Conservation (phyloP, 2,113 vertebrate genomes). For the Phrynocephalus versicolor region DNA sequence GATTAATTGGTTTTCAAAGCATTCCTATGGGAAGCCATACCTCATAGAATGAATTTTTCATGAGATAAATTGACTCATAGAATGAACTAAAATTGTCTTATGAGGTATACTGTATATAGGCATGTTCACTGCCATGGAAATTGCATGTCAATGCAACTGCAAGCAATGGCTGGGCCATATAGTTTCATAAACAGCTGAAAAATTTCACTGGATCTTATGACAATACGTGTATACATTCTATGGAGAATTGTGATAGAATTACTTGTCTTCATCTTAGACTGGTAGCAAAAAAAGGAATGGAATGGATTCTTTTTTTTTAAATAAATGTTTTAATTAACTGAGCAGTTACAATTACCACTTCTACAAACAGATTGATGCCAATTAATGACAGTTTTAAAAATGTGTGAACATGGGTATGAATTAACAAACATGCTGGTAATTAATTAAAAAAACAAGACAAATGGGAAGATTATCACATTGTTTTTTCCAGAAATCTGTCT, state of each 20-base stretch:
- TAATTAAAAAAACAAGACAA: slow-evolving; percentile 1
- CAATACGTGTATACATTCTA: not conserved
- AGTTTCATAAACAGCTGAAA: not conserved
- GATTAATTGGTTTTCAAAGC: no score
- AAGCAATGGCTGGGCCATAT: not conserved
- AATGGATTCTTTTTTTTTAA: not conserved
- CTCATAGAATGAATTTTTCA: no score
- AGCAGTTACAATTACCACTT: not conserved
- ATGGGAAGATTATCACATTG: not conserved
- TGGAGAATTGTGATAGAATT: not conserved
- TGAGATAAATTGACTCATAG: no score
- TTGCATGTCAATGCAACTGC: not conserved
- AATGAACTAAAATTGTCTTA: no score
- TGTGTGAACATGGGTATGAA: not conserved
- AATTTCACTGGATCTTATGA: not conserved
- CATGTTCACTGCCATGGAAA: not conserved
- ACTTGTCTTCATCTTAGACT: not conserved
- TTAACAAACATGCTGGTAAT: slow-evolving; percentile 20
- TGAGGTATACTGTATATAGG: no score
- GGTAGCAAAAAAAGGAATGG: no score
- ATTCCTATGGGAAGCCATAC: no score
- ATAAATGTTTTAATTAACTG: not conserved
- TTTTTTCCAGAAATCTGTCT: not conserved
- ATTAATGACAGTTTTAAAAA: slow-evolving; percentile 22
- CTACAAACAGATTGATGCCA: not conserved